Conservation (phyloP, 2,888 invertebrate species). For the Ophraella communa region DNA sequence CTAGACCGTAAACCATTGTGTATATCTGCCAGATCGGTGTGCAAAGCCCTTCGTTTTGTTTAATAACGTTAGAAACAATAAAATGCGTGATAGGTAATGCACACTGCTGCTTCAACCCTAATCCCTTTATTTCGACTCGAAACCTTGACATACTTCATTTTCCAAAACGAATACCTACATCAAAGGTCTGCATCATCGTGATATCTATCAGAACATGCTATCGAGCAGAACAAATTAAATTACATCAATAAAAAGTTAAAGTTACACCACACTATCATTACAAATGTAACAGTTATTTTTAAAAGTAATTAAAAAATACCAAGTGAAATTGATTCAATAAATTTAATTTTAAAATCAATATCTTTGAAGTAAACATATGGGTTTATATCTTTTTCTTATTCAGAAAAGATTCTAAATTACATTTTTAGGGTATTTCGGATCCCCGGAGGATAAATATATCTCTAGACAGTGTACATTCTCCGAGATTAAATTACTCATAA, state of each 20-base stretch:
- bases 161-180: background rate
- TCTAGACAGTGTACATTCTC: background rate
- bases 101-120: conserved; percentile 5
- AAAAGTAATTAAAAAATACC: too few relatives aligned
- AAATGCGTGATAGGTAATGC: conserved; percentile 12
- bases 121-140: conserved; percentile 9
- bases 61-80: conserved; percentile 10
- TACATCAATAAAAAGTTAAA: too few relatives aligned
- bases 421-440: background rate
- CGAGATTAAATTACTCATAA: conserved; percentile 12
- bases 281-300: too few relatives aligned
- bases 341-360: background rate
- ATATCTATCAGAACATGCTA: background rate
- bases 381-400: background rate
- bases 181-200: background rate
- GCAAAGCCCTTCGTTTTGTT: background rate
- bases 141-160: conserved; percentile 16
- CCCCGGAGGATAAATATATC: background rate
- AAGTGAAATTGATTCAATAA: background rate
- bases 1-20: background rate
- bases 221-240: too few relatives aligned
- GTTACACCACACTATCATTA: background rate
- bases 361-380: too few relatives aligned
- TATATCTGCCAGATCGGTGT: background rate
- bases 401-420: background rate